These are phyloP conservation scores for Notolepis coatsorum DNA, from an alignment of 2,797 vertebrate genomes.

Conservation along the genomic window DNA sequence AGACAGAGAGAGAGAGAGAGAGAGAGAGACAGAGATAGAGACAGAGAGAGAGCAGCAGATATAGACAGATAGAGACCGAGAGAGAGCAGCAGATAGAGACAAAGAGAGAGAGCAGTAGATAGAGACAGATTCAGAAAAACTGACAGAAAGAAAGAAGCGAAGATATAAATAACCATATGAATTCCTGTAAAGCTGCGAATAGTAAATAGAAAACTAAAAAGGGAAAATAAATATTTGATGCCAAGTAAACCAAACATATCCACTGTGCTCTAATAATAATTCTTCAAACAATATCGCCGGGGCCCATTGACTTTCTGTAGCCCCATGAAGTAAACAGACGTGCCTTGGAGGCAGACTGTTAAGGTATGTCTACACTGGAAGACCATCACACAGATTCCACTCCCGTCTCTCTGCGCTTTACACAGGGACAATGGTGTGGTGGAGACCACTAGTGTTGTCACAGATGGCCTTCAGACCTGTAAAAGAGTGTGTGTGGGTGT, in stretches of 20 bases:
- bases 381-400: slow-evolving; percentile 38
- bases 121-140: background rate
- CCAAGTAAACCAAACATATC: slow-evolving; percentile 50
- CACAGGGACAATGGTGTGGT: no score
- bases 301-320: slow-evolving; percentile 45
- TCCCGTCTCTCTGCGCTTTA: slow-evolving; percentile 49
- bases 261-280: slow-evolving; percentile 39
- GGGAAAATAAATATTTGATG: slow-evolving; percentile 31
- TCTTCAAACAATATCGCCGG: slow-evolving; percentile 60
- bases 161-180: slow-evolving; percentile 6
- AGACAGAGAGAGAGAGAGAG: no score
- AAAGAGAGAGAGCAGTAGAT: background rate
- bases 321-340: slow-evolving; percentile 39
- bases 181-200: slow-evolving; percentile 45
- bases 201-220: slow-evolving; percentile 42
- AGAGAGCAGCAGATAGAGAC: no score
- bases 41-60: no score
- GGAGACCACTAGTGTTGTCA: slow-evolving; percentile 58
- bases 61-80: no score
- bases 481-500: slow-evolving; percentile 15
- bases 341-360: slow-evolving; percentile 56
- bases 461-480: slow-evolving; percentile 54
- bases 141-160: background rate
- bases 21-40: no score
- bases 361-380: slow-evolving; percentile 63